Base-by-base conservation (phyloP, 2,113 vertebrate genomes). In the Psittacula cyanocephala region DNA sequence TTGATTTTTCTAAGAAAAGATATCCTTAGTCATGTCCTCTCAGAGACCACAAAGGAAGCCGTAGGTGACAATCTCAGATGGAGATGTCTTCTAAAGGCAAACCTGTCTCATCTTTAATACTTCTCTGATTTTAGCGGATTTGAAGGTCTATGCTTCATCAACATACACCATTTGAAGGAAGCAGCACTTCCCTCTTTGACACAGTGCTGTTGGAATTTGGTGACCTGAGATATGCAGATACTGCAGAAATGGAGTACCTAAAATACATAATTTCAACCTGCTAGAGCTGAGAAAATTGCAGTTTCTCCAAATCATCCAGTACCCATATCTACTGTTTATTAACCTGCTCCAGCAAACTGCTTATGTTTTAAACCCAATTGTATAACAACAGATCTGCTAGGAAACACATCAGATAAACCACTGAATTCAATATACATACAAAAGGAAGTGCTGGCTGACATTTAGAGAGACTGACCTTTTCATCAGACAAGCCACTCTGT, bases 381-480 rank as follows among this genome's bases (percentile, higher is more conserved):
- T 95, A 49, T 81, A 90, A 77, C 1, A 8, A 75, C 28, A 76
- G 57, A 83, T 76, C 71, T 93, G 33, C 68, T 88, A 64, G 43
- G 87, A 94, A 85, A 75, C 35, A 71, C n/a, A 95, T 6, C 47
- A 76, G 81, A 81, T 60, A 96, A 86, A 78, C 78, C 57, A 91
- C 15, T 2, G 2, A 65, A 65, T 90, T 91, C 65, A 86, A 84
- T 65, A 86, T 8, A 88, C 75, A 89, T 78, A 81, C 13, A 11
- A 72, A 93, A 71, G 65, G 59, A 92, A 86, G 72, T 88, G n/a
- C 82, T 72, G 33, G 52, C 47, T 95, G 97, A 82, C 95, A 88
- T 97, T 96, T 95, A 87, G 60, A 81, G 24, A 93, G 46, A 69
- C 35, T 84, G 86, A 91, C 95, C 89, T 95, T 95, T 92, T 4